A percentile compares a stretch with the other conserved stretches of the same genome.
Evolutionary conservation across 2,797 vertebrate species (phyloP).

Genomic region (Neostethus bicornis): DNA sequence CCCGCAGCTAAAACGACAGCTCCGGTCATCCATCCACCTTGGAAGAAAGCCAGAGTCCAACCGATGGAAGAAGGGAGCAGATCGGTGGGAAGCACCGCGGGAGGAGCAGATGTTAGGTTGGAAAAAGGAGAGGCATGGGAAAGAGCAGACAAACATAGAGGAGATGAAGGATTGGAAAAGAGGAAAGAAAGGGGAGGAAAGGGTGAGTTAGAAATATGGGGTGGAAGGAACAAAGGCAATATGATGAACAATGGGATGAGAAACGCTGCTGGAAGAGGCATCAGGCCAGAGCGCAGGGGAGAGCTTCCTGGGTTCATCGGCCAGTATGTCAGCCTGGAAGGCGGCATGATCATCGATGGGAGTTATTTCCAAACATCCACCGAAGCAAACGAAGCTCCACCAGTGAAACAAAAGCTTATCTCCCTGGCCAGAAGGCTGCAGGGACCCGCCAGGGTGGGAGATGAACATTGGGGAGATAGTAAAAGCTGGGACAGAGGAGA

Average conservation of each 20-base stretch:
- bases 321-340: conserved; percentile 55
- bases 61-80: conserved; percentile 68
- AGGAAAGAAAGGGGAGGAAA: conserved; percentile 9
- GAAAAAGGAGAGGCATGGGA: conserved; percentile 20
- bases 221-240: conserved; percentile 20
- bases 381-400: conserved; percentile 60
- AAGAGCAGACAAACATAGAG: conserved; percentile 19
- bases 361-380: conserved; percentile 80
- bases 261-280: conserved; percentile 29
- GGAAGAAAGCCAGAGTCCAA: conserved; percentile 89
- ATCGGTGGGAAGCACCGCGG: conserved; percentile 8
- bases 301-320: conserved; percentile 70
- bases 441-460: conserved; percentile 57
- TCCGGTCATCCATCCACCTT: conserved; percentile 70
- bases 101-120: background rate
- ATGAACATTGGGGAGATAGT: conserved; percentile 40
- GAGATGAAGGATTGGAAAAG: conserved; percentile 29
- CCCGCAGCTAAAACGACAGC: conserved; percentile 51
- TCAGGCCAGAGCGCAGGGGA: conserved; percentile 45
- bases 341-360: conserved; percentile 79
- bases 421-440: conserved; percentile 75
- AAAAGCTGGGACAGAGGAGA: conserved; percentile 36
- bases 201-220: conserved; percentile 29
- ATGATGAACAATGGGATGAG: conserved; percentile 37
- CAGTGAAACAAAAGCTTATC: conserved; percentile 75